Conservation (phyloP, 2,797 vertebrate species). For the Odontamblyopus lacepedii region DNA sequence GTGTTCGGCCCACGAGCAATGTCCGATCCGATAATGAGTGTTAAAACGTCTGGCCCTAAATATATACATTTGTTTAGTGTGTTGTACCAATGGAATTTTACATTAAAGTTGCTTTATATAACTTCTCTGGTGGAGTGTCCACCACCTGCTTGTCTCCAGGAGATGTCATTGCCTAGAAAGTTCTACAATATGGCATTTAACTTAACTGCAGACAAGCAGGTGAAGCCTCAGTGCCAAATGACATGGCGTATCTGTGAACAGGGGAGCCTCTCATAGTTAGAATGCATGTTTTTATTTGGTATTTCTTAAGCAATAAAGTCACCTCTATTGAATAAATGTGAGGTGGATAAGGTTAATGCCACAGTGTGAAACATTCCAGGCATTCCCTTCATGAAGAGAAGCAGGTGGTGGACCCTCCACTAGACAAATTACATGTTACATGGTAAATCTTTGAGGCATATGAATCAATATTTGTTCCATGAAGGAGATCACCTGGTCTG, state of each 20-base stretch:
- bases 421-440: not conserved
- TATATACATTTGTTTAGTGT: not conserved
- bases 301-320: too few relatives aligned
- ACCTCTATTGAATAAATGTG: not conserved
- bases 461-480: not conserved
- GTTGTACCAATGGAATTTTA: not conserved
- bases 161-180: too few relatives aligned
- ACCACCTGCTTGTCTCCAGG: too few relatives aligned
- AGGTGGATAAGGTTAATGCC: too few relatives aligned
- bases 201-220: too few relatives aligned
- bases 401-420: not conserved
- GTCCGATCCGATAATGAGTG: constrained; percentile 87
- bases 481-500: constrained; percentile 79
- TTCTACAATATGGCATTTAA: too few relatives aligned
- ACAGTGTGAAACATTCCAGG: not conserved
- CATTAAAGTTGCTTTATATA: not conserved
- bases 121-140: too few relatives aligned
- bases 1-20: constrained; percentile 86
- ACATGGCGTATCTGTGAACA: too few relatives aligned
- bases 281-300: too few relatives aligned
- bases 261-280: too few relatives aligned
- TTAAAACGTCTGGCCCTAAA: constrained; percentile 86
- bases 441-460: not conserved
- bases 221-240: too few relatives aligned
- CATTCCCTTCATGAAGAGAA: not conserved